These are phyloP conservation scores for Hipparchia sbordonii DNA, from an alignment of 2,888 invertebrate species.

Conservation along the genomic window DNA sequence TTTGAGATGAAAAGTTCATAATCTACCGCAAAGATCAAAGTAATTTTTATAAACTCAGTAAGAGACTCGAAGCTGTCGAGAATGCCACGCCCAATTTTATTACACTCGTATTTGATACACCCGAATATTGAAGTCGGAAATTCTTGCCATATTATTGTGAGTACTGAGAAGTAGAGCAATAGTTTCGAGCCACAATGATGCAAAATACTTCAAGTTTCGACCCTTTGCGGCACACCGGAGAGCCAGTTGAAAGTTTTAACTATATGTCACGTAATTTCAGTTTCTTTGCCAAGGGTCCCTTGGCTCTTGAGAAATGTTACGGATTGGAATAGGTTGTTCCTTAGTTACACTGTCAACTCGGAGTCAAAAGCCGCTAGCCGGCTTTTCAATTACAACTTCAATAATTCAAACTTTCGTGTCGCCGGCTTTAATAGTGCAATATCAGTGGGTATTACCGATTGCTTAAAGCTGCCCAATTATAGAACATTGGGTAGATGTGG, in stretches of 20 bases:
- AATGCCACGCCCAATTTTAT: background rate
- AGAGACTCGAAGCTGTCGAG: no score
- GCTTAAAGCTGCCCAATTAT: no score
- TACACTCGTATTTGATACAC: background rate
- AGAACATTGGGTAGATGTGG: no score
- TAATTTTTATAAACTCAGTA: no score
- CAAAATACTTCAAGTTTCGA: slow-evolving; percentile 11
- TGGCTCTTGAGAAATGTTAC: background rate
- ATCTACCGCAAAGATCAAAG: no score
- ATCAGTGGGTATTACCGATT: no score
- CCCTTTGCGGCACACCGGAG: slow-evolving; percentile 3
- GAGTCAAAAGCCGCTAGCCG: no score
- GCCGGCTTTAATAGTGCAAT: no score
- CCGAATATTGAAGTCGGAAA: background rate
- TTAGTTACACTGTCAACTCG: no score
- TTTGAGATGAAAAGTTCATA: no score
- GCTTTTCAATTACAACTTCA: no score
- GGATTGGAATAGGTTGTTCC: background rate
- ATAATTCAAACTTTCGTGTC: no score
- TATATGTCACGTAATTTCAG: background rate
- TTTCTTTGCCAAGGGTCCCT: background rate
- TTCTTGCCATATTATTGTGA: slow-evolving; percentile 1
- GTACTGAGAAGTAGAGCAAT: slow-evolving; percentile 5
- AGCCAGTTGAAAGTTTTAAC: background rate
- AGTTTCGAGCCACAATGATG: slow-evolving; percentile 4